These are phyloP conservation scores for Apodemia zela DNA, from an alignment of 2,888 invertebrate genomes.

Conservation along the genomic window DNA sequence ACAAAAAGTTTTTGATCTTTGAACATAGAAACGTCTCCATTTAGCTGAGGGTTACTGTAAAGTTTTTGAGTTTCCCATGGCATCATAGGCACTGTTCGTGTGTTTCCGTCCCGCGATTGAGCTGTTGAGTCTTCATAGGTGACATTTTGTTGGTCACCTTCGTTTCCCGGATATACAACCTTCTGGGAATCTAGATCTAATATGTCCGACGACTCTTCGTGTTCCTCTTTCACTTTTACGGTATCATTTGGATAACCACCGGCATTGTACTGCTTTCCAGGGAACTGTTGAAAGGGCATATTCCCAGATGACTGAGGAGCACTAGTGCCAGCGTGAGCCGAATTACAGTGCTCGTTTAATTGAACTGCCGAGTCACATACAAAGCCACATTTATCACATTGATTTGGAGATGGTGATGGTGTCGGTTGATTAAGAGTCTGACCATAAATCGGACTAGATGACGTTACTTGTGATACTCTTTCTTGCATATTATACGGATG, in stretches of 20 bases:
- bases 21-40: constrained; percentile 71
- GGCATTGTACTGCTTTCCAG: constrained; percentile 68
- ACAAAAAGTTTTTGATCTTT: constrained; percentile 76
- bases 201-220: constrained; percentile 88
- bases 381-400: constrained; percentile 92
- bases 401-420: constrained; percentile 86
- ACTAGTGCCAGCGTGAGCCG: constrained; percentile 81
- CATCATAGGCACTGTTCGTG: constrained; percentile 81
- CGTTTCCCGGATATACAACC: constrained; percentile 87
- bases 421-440: constrained; percentile 83
- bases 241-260: constrained; percentile 68
- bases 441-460: constrained; percentile 78
- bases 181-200: constrained; percentile 94
- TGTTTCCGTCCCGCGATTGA: constrained; percentile 67
- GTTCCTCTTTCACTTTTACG: constrained; percentile 81
- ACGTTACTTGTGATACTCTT: constrained; percentile 73
- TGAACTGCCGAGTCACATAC: constrained; percentile 88
- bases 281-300: constrained; percentile 76
- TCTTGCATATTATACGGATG: constrained; percentile 79
- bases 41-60: constrained; percentile 65
- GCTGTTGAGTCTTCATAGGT: constrained; percentile 60
- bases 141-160: constrained; percentile 65
- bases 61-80: constrained; percentile 77
- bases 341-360: constrained; percentile 86
- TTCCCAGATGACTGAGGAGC: constrained; percentile 62